Evolutionary conservation across 2,888 invertebrate species (phyloP), one percentile per base, ranked within the genome.

Genomic region (Thymelicus acteon): DNA sequence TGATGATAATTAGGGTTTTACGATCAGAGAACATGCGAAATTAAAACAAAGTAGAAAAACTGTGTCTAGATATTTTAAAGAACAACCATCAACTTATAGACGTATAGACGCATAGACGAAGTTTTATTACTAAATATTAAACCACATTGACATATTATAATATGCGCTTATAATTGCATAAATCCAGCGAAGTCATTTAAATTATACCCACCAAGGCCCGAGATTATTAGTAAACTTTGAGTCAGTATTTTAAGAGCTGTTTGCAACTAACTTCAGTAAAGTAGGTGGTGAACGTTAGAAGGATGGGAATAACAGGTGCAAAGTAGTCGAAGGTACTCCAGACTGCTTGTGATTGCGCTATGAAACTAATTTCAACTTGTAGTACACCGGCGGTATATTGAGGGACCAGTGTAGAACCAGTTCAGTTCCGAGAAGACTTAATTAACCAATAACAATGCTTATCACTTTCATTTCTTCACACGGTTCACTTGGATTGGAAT

Each of bases 231-330:
- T 61, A 47, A 61, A 61, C 61, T 61, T 15, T 10, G 24, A 61
- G 61, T 61, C 24, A 47, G 44, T 24, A 61, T 61, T 61, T 47
- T 47, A 24, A 61, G 44, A 61, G 61, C 49, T 49, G 15, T 61
- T 61, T 47, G 10, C 24, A 54, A 54, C n/a, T 47, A 47, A 61
- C 40, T 24, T 47, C 13, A 61, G 39, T 7, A n/a, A 37, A 7
- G 31, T 31, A 24, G 24, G 58, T 15, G 61, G 44, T 61, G 47
- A 61, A 47, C 13, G 61, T 47, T 47, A 61, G 61, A 19, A 47
- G 13, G 44, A 37, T 47, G 61, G 31, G 47, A 61, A 61, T 61
- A n/a, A 24, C 47, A 60, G 13, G 61, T 47, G 61, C 61, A 19
- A 47, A 47, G 47, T 61, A 49, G 5, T 15, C 15, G 49, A 49